phyloP scores from a whole-genome alignment of 2,797 vertebrate species.

The Siniperca scherzeri region DNA sequence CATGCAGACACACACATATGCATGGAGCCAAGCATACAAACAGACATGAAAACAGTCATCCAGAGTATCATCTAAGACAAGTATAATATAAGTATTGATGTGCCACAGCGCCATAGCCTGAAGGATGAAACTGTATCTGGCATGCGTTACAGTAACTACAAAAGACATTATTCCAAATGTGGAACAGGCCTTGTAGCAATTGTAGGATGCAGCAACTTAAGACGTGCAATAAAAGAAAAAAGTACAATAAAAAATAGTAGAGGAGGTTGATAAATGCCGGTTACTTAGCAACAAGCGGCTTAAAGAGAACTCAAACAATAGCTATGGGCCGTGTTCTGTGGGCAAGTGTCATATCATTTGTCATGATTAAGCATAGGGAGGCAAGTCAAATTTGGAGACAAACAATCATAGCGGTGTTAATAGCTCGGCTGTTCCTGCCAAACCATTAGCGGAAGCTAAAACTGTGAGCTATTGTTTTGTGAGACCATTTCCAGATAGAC shows the following conservation, averaged over 20 bases:
- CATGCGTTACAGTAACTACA: constrained; percentile 65
- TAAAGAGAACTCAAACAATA: constrained; percentile 71
- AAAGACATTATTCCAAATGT: constrained; percentile 64
- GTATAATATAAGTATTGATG: constrained; percentile 73
- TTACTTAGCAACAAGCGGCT: constrained; percentile 83
- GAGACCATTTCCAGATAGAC: constrained; percentile 42
- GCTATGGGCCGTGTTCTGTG: constrained; percentile 63
- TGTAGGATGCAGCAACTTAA: constrained; percentile 59
- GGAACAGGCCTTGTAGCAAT: constrained; percentile 58
- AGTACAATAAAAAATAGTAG: constrained; percentile 57
- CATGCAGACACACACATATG: constrained; percentile 18
- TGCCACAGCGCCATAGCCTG: constrained; percentile 71
- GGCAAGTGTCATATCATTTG: constrained; percentile 77
- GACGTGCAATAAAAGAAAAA: constrained; percentile 65
- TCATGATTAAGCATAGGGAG: constrained; percentile 77
- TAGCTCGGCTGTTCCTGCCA: constrained; percentile 55
- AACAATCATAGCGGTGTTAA: constrained; percentile 68
- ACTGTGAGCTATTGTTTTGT: constrained; percentile 46
- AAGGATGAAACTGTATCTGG: constrained; percentile 67
- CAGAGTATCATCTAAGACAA: constrained; percentile 62
- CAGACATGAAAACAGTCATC: constrained; percentile 57
- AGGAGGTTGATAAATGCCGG: constrained; percentile 70
- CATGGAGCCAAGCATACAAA: constrained; percentile 52
- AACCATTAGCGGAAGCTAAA: constrained; percentile 44
- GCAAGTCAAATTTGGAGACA: constrained; percentile 72